Conservation (phyloP, 2,113 vertebrate genomes). For the Xyliphius kryptos region DNA sequence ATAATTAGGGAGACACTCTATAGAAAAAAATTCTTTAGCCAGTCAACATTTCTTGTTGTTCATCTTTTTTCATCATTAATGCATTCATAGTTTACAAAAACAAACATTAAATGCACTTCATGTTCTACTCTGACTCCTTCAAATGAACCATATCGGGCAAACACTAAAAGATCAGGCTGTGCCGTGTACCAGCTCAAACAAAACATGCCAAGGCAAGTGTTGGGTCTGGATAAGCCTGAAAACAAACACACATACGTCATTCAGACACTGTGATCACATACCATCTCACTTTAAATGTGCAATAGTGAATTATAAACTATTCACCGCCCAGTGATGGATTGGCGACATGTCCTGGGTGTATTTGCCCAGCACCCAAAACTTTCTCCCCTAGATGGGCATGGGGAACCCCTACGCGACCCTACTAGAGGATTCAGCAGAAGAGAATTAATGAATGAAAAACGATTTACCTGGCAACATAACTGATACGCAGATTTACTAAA, state of each 20-base stretch:
- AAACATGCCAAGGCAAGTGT: constrained; percentile 88
- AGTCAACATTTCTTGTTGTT: not conserved
- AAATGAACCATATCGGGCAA: constrained; percentile 85
- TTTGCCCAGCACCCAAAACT: no score
- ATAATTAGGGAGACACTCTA: not conserved
- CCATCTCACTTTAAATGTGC: no score
- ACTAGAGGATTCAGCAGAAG: no score
- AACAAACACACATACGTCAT: not conserved
- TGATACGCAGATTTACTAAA: no score
- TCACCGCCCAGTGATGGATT: no score
- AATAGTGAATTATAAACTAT: no score
- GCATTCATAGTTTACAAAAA: constrained; percentile 89
- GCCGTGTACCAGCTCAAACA: constrained; percentile 91
- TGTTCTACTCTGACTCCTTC: constrained; percentile 89
- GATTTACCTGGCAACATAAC: no score
- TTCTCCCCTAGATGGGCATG: no score
- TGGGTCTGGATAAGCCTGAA: constrained; percentile 88
- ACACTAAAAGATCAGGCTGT: constrained; percentile 87
- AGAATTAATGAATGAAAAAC: no score
- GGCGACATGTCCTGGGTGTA: no score
- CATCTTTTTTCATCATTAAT: constrained; percentile 90
- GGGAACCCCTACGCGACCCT: no score
- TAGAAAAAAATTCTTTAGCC: not conserved
- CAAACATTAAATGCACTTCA: constrained; percentile 88
- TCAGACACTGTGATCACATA: no score